Conservation (phyloP, 1,140 invertebrate species). For the Caenorhabditis brenneri region DNA sequence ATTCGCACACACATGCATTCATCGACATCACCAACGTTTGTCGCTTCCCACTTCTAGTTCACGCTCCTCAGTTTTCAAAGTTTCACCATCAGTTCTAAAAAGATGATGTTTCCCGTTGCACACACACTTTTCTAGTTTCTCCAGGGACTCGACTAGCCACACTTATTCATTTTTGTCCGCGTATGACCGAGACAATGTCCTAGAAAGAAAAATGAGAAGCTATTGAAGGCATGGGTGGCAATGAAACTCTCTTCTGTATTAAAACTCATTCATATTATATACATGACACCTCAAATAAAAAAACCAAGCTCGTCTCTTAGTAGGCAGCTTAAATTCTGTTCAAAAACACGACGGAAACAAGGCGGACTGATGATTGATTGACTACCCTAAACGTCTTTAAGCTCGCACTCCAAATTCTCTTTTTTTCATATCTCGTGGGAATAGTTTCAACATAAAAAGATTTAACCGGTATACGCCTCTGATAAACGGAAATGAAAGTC, state of each 20-base stretch:
- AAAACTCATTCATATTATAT: not conserved
- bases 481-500: no score
- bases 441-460: not conserved
- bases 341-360: not conserved
- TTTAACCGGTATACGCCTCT: no score
- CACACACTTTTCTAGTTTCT: not conserved
- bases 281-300: not conserved
- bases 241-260: not conserved
- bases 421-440: not conserved
- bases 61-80: constrained; percentile 21
- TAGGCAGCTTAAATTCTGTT: no score
- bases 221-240: not conserved
- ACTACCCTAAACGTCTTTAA: not conserved
- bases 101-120: not conserved
- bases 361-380: not conserved
- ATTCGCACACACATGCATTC: not conserved
- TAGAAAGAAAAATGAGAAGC: not conserved
- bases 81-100: not conserved
- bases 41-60: not conserved
- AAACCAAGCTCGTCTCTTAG: no score
- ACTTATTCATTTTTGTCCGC: constrained; percentile 17
- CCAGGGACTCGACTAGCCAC: not conserved
- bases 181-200: not conserved
- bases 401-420: not conserved
- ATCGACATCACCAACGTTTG: not conserved